Evolutionary conservation across 2,888 invertebrate genomes (phyloP), one percentile per base, ranked within the genome.

Genomic region (Cactoblastis cactorum): DNA sequence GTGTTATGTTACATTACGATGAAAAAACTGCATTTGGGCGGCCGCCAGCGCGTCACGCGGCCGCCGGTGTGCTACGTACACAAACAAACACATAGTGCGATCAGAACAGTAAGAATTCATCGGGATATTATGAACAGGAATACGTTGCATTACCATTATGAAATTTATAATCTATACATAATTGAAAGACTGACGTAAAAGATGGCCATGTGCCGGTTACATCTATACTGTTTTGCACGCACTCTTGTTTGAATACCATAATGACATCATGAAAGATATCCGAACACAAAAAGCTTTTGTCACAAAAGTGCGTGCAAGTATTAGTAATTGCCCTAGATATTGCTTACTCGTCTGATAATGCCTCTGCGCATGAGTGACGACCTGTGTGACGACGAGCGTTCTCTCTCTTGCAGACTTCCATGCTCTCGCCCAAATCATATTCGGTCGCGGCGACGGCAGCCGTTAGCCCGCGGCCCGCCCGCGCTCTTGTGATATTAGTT

Each of bases 391-490:
- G 22, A 22, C 8, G 8, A 6, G 78, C 74, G 71, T 80, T 85
- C 71, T 86, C 80, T 88, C 80, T 84, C 91, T 93, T 93, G 90
- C 93, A 93, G 93, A 93, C 93, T 93, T 93, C 93, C 93, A 92
- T 91, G 92, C 92, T 88, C 92, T 93, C 91, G 93, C 93, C 91
- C 91, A 92, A 91, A 91, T 92, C 90, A 92, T 93, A 92, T 93
- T 93, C 92, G 79, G 74, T 73, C 80, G 85, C 91, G 90, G 91
- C 91, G 92, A 86, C 85, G 88, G 82, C 76, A 74, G 84, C 83
- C 87, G 90, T 71, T 88, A 89, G 90, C 91, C 83, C 81, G 74
- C 77, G 74, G 69, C 78, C 82, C 63, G 68, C 66, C 70, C 67
- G 56, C 74, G 57, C 71, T 57, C 73, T 72, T 68, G 74, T 69